Evolutionary conservation across 2,888 invertebrate species (phyloP), one percentile per base, ranked within the genome.

Genomic region (Erynnis tages): DNA sequence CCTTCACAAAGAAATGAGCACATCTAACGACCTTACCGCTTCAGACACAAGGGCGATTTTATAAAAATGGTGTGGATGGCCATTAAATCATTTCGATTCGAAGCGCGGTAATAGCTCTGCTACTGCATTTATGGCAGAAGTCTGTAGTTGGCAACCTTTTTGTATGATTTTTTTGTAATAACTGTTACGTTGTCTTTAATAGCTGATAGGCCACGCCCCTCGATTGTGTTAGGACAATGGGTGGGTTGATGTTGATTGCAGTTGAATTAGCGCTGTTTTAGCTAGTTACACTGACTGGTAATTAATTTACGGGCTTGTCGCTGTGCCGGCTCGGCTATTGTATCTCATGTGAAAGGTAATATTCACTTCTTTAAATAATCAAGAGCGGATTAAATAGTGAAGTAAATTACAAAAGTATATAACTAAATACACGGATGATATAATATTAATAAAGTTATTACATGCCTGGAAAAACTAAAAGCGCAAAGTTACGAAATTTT

Each of bases 101-200:
- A 56, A 23, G 35, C 10, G 25, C 48, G 58, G 74, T 75, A 74
- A 79, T 79, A 82, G 82, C 84, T 77, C 81, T 78, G 83, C 75
- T 81, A 83, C 85, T 88, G 88, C 88, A 87, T 87, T 87, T 88
- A 87, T 83, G 86, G 86, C 75, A 78, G 76, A 70, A 69, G 66
- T 69, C 80, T 70, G 66, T 65, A 69, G 74, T 80, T 77, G 79
- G 69, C 80, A 87, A 88, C 86, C 79, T 85, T 87, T 85, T 83
- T 79, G 71, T 64, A 63, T 68, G 63, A 62, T 60, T 69, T 72
- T 71, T 79, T 82, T 79, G 79, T 71, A 73, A 73, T 71, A 65
- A 66, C 63, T 66, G 71, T 65, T 69, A 68, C 61, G 61, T 59
- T 65, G 63, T 67, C 45, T 52, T 44, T 46, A 21, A 34, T 34